These are phyloP conservation scores for Ricordea florida DNA, from an alignment of 92 coral and sea anemone genomes.

Conservation along the genomic window DNA sequence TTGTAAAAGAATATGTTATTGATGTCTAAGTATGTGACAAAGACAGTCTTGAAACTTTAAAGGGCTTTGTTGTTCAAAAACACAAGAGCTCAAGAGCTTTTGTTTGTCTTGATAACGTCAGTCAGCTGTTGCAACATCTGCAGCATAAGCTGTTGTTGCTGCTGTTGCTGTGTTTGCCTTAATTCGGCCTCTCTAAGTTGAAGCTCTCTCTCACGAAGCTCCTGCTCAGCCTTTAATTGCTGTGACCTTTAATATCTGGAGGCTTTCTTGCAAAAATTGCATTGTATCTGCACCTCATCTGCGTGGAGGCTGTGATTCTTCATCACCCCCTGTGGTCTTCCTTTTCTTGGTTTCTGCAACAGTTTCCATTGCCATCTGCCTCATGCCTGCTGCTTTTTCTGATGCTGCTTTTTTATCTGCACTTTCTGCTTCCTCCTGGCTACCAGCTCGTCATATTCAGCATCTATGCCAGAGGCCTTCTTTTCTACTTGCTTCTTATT, in stretches of 20 bases:
- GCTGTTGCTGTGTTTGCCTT: too few relatives aligned
- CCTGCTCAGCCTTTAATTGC: slow-evolving; percentile 30
- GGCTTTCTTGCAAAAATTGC: slow-evolving; percentile 21
- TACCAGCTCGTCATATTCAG: slow-evolving; percentile 29
- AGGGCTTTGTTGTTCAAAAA: too few relatives aligned
- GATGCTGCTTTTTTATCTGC: not conserved
- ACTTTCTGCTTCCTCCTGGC: slow-evolving; percentile 24
- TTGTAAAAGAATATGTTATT: too few relatives aligned
- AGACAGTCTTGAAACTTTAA: too few relatives aligned
- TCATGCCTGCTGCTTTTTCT: slow-evolving; percentile 27
- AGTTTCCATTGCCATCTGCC: slow-evolving; percentile 33
- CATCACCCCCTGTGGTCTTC: slow-evolving; percentile 12
- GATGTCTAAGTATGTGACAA: too few relatives aligned
- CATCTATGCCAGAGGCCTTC: slow-evolving; percentile 32
- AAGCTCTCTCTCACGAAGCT: slow-evolving; percentile 17
- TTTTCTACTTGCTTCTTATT: slow-evolving; percentile 27
- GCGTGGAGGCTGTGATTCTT: slow-evolving; percentile 22
- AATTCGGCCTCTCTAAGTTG: slow-evolving; percentile 28
- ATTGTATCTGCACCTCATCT: slow-evolving; percentile 26
- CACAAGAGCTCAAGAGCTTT: too few relatives aligned
- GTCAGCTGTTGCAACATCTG: too few relatives aligned
- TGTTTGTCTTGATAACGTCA: too few relatives aligned
- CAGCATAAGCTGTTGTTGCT: too few relatives aligned
- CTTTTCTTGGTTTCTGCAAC: slow-evolving; percentile 24
- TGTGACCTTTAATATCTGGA: slow-evolving; percentile 2